Conservation (phyloP, 2,888 invertebrate genomes). For the Metacarcinus magister region DNA sequence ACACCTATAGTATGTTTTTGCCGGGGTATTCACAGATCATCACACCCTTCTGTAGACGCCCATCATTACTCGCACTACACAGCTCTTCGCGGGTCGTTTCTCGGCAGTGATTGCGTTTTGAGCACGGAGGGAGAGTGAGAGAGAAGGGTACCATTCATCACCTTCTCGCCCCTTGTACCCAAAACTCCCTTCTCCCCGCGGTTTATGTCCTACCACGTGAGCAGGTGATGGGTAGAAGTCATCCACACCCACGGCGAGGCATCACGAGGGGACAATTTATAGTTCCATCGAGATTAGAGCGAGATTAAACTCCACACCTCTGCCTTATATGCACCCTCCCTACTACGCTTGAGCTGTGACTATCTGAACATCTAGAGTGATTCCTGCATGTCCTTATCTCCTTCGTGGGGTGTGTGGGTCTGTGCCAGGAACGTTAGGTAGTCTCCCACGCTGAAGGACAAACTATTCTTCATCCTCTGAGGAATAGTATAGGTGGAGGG, state of each 20-base stretch:
- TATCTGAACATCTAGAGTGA: neutral
- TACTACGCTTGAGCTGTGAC: neutral
- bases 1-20: neutral
- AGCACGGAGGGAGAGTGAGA: neutral
- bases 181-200: neutral
- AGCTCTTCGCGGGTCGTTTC: neutral
- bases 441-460: neutral
- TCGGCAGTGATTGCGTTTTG: neutral
- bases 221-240: neutral
- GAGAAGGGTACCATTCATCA: neutral
- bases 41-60: neutral
- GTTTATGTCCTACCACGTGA: neutral
- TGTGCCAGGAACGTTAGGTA: too few species aligned
- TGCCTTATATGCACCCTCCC: neutral
- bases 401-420: too few species aligned
- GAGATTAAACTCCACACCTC: neutral
- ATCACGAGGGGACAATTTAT: neutral
- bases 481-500: neutral
- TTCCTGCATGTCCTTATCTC: too few species aligned
- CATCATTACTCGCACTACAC: neutral
- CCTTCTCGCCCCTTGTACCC: neutral
- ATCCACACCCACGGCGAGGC: neutral
- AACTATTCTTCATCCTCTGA: neutral
- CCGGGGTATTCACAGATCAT: neutral
- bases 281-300: neutral